These are phyloP conservation scores for Grantiella picta DNA, from an alignment of 2,113 vertebrate genomes.

Conservation along the genomic window DNA sequence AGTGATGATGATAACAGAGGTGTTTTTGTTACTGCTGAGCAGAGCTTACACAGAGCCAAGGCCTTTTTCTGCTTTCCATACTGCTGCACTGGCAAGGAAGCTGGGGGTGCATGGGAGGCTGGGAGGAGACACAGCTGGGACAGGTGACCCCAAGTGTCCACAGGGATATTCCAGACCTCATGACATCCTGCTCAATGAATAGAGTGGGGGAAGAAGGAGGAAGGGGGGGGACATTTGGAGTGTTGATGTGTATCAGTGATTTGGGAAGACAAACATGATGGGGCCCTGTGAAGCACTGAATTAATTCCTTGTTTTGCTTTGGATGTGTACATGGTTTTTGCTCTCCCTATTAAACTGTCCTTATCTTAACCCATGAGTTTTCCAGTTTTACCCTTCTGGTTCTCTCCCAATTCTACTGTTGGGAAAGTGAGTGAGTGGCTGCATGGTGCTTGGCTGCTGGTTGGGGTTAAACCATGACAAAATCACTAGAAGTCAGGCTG, in stretches of 20 bases:
- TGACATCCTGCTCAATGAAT: not conserved
- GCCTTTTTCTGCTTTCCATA: not conserved
- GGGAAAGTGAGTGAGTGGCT: not conserved
- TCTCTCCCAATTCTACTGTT: not conserved
- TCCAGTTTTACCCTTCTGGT: not conserved
- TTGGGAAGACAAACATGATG: no score
- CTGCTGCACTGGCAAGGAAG: not conserved
- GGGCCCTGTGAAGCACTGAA: not conserved
- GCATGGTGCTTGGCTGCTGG: not conserved
- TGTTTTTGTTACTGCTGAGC: not conserved
- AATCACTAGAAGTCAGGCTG: slow-evolving; percentile 5
- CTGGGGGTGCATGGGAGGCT: not conserved
- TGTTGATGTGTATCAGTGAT: no score
- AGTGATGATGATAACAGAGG: not conserved
- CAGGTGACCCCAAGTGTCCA: not conserved
- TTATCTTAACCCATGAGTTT: not conserved
- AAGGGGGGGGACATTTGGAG: not conserved
- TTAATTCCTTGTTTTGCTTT: not conserved
- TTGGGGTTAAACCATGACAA: not conserved
- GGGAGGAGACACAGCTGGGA: not conserved
- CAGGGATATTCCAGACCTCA: not conserved
- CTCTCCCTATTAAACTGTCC: not conserved
- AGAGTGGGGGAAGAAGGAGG: not conserved
- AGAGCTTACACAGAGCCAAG: not conserved
- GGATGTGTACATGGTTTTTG: not conserved